A percentile compares a stretch with the other conserved stretches of the same genome.
Evolutionary conservation across 30 jellyfish, hydroid and myxozoan species (phyloP).

Genomic region (Hydra vulgaris): DNA sequence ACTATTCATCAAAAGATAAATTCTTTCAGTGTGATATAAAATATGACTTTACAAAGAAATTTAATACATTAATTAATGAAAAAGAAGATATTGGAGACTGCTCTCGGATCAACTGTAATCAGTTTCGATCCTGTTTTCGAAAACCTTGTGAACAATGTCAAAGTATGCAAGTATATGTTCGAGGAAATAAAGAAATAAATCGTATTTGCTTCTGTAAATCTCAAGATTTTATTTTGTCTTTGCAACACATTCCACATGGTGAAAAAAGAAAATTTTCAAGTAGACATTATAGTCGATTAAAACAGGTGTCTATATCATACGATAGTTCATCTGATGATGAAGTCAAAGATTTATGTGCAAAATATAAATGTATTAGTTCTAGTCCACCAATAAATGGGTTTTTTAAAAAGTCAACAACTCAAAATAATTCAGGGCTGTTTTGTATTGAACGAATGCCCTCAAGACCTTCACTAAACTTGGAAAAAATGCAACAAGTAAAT

Average conservation of each 20-base stretch:
- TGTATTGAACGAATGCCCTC: constrained; percentile 15
- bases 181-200: neutral
- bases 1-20: neutral
- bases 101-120: no score
- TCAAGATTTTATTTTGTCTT: neutral
- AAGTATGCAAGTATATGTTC: neutral
- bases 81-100: neutral
- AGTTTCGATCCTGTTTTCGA: no score
- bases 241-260: neutral
- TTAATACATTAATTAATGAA: neutral
- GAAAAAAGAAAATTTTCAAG: constrained; percentile 24
- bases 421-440: constrained; percentile 6
- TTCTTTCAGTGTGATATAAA: neutral
- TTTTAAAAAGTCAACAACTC: neutral
- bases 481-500: constrained; percentile 21
- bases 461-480: constrained; percentile 17
- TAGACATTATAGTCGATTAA: neutral
- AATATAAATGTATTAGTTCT: constrained; percentile 23
- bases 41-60: neutral
- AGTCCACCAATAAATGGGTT: constrained; percentile 7
- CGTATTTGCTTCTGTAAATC: neutral
- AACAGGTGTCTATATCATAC: neutral
- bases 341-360: constrained; percentile 21
- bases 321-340: constrained; percentile 38
- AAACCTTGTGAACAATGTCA: neutral